phyloP scores from a whole-genome alignment of 2,113 vertebrate species.

The Epinephelus lanceolatus region DNA sequence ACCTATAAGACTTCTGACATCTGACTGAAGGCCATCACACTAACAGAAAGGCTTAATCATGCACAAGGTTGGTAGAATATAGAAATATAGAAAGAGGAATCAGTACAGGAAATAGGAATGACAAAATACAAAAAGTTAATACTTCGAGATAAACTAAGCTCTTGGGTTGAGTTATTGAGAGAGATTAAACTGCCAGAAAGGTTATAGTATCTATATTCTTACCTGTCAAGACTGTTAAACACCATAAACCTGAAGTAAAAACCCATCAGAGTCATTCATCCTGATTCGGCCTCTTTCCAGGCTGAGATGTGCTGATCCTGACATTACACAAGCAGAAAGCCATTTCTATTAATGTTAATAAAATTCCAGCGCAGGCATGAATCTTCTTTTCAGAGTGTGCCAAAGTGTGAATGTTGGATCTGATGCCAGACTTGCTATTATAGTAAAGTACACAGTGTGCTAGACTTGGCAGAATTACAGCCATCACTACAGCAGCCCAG shows the following conservation, averaged over 20 bases:
- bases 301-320: conserved; percentile 46
- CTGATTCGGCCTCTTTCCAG: conserved; percentile 31
- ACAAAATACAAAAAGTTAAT: too few relatives aligned
- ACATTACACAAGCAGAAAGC: conserved; percentile 20
- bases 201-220: conserved; percentile 16
- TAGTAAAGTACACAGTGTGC: conserved; percentile 58
- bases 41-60: too few relatives aligned
- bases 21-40: too few relatives aligned
- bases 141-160: background rate
- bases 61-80: too few relatives aligned
- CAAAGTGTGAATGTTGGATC: conserved; percentile 62
- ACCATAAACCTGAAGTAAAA: conserved; percentile 13
- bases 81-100: too few relatives aligned
- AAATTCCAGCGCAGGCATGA: conserved; percentile 52
- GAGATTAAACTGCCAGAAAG: conserved; percentile 19
- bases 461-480: conserved; percentile 50
- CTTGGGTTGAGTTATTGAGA: background rate
- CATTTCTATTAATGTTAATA: conserved; percentile 64
- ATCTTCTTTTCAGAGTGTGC: conserved; percentile 55
- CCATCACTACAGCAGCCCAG: conserved; percentile 35
- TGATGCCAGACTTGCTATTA: conserved; percentile 64
- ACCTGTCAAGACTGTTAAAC: conserved; percentile 20
- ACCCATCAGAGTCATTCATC: conserved; percentile 19
- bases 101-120: too few relatives aligned
- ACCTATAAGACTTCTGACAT: too few relatives aligned